Conservation (phyloP, 2,797 vertebrate genomes). For the Sternarchorhynchus goeldii region DNA sequence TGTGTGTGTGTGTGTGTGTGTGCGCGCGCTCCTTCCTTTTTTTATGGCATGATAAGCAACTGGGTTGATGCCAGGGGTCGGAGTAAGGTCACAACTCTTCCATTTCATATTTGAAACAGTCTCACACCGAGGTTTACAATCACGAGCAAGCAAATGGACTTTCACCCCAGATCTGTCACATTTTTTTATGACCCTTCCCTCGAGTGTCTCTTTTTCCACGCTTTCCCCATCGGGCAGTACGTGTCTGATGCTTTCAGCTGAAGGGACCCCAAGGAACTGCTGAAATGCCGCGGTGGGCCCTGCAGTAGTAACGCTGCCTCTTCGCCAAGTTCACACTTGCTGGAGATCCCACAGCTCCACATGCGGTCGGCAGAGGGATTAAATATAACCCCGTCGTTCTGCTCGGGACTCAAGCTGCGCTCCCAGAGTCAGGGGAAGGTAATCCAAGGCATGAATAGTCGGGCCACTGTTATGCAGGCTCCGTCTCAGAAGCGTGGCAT, state of each 20-base stretch:
- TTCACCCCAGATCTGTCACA: neutral
- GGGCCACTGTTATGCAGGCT: neutral
- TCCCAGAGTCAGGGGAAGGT: slow-evolving; percentile 29
- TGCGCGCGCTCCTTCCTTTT: neutral
- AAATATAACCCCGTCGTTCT: slow-evolving; percentile 70
- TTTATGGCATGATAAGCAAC: slow-evolving; percentile 62
- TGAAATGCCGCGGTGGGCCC: slow-evolving; percentile 64
- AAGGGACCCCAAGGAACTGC: neutral
- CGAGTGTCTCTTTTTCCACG: neutral
- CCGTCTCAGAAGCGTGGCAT: neutral
- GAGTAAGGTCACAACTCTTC: slow-evolving; percentile 66
- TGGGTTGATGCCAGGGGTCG: slow-evolving; percentile 68
- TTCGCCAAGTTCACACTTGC: slow-evolving; percentile 74
- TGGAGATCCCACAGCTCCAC: slow-evolving; percentile 75
- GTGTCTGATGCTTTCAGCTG: slow-evolving; percentile 34
- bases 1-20: slow-evolving; percentile 18
- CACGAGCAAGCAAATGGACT: slow-evolving; percentile 42
- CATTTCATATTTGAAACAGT: slow-evolving; percentile 38
- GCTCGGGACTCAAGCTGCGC: slow-evolving; percentile 35
- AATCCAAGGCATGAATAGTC: slow-evolving; percentile 27
- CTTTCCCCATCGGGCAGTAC: slow-evolving; percentile 22
- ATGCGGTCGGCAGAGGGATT: slow-evolving; percentile 71
- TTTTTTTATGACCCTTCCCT: slow-evolving; percentile 15
- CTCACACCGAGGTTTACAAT: slow-evolving; percentile 59
- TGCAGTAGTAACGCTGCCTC: slow-evolving; percentile 67